Conservation (phyloP, 2,888 invertebrate species). For the Pogonocherus hispidulus region DNA sequence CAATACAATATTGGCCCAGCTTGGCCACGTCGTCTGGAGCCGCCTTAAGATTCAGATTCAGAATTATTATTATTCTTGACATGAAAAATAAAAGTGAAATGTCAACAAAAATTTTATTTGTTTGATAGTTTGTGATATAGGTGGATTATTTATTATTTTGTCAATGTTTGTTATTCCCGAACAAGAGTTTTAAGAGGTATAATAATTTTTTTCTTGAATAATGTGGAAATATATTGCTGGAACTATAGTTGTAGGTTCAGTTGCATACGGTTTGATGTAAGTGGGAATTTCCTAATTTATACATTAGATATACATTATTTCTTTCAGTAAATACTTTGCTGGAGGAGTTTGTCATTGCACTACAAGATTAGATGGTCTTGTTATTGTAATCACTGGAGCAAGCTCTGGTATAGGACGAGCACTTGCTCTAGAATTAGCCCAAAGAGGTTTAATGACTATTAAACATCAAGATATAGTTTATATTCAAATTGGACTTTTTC, state of each 20-base stretch:
- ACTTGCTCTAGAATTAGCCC: conserved; percentile 70
- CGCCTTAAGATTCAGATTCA: no score
- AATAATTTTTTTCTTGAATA: conserved; percentile 28
- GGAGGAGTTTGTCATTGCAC: conserved; percentile 64
- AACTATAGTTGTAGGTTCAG: conserved; percentile 59
- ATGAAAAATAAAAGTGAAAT: no score
- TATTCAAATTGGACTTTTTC: conserved; percentile 29
- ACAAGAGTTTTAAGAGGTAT: no score
- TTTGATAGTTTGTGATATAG: no score
- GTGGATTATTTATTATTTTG: no score
- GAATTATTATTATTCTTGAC: no score
- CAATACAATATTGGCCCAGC: no score
- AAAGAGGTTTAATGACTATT: conserved; percentile 62
- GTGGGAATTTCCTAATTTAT: conserved; percentile 45
- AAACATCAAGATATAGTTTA: not conserved
- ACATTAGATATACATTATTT: conserved; percentile 34
- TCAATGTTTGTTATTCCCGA: no score
- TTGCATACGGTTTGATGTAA: conserved; percentile 64
- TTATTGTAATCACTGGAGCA: conserved; percentile 74
- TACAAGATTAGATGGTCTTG: conserved; percentile 65
- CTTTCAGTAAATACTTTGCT: conserved; percentile 65
- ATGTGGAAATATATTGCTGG: conserved; percentile 66
- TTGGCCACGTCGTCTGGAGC: no score
- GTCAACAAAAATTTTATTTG: no score
- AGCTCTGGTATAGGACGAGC: conserved; percentile 74